Percentiles rank a stretch among this genome's conserved stretches.
These are phyloP conservation scores for Tineola bisselliella DNA, from an alignment of 2,888 invertebrate species.

Conservation along the genomic window DNA sequence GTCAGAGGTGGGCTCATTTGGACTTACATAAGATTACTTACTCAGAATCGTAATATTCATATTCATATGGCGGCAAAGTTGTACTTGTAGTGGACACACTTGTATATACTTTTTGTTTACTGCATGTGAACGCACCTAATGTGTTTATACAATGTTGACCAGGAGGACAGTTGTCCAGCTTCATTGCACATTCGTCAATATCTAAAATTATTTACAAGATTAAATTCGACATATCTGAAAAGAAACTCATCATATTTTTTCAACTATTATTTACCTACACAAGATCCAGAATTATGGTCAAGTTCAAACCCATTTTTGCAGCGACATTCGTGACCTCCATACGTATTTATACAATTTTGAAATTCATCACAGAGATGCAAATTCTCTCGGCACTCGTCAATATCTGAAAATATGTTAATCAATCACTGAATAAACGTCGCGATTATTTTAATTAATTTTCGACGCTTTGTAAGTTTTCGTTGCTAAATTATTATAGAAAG, in stretches of 20 bases:
- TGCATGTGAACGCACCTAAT: conserved; percentile 89
- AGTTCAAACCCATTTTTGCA: conserved; percentile 57
- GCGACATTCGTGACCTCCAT: conserved; percentile 59
- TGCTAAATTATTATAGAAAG: neutral
- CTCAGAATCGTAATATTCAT: conserved; percentile 50
- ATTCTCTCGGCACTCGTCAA: conserved; percentile 82
- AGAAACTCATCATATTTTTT: too few species aligned
- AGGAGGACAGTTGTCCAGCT: conserved; percentile 49
- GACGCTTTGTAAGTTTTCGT: too few species aligned
- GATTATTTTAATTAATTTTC: too few species aligned
- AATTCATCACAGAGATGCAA: conserved; percentile 56
- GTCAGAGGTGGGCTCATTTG: neutral
- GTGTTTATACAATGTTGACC: conserved; percentile 85
- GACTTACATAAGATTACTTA: conserved; percentile 23
- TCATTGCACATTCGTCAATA: conserved; percentile 73
- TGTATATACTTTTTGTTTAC: conserved; percentile 31
- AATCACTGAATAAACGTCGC: too few species aligned
- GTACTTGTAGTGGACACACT: conserved; percentile 26
- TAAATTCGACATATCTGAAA: neutral
- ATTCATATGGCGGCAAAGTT: conserved; percentile 30
- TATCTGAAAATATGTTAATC: conserved; percentile 61
- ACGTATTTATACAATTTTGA: conserved; percentile 62
- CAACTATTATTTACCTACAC: conserved; percentile 39
- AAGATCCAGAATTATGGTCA: conserved; percentile 45
- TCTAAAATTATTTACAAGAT: conserved; percentile 42